These are phyloP conservation scores for Diarsia dahlii DNA, from an alignment of 2,888 invertebrate genomes.

Conservation along the genomic window DNA sequence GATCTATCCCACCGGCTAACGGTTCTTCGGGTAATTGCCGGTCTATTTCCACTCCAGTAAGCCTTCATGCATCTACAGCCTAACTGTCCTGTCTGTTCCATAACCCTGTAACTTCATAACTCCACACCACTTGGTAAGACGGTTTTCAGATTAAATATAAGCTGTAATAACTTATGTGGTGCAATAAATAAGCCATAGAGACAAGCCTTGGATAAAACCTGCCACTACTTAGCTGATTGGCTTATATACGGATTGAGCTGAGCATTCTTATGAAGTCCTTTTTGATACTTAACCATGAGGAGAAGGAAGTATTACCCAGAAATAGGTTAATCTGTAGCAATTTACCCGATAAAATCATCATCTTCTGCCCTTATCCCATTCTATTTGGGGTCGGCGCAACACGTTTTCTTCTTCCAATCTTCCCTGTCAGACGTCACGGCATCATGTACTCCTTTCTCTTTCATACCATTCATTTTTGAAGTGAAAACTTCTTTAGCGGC, in stretches of 20 bases:
- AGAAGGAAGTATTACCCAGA: neutral
- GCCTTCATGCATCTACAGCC: neutral
- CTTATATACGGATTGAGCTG: neutral
- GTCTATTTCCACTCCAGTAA: neutral
- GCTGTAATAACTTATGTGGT: neutral
- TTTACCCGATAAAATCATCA: too few species aligned
- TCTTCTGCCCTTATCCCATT: too few species aligned
- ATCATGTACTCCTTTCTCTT: too few species aligned
- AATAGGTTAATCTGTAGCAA: neutral
- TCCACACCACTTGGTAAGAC: neutral
- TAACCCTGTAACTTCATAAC: neutral
- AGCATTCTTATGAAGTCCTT: neutral
- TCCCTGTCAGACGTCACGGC: too few species aligned
- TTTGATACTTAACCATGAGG: neutral
- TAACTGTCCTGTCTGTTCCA: neutral
- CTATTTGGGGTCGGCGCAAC: too few species aligned
- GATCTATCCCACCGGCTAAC: neutral
- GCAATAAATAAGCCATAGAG: neutral
- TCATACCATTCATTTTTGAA: too few species aligned
- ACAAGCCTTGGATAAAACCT: neutral
- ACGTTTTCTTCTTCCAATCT: too few species aligned
- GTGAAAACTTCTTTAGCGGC: too few species aligned
- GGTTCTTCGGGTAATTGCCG: neutral
- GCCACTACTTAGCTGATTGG: neutral
- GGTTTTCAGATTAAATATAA: neutral